Base-by-base conservation (phyloP, 2,113 vertebrate genomes). In the Rhea pennata region DNA sequence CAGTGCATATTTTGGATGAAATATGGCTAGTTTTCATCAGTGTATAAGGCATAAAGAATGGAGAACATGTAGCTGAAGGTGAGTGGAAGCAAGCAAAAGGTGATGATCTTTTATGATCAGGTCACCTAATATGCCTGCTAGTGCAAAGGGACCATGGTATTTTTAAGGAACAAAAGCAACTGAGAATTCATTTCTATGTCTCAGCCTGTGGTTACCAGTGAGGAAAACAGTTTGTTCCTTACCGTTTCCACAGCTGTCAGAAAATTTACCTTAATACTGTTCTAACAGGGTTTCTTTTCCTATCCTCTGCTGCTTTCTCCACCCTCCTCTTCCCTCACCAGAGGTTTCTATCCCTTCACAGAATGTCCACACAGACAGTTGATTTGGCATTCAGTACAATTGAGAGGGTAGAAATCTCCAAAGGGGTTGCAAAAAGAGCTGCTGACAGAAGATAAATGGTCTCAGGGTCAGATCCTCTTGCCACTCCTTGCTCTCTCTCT, bases 321-420 rank as follows among this genome's bases (percentile, higher is more conserved):
- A 87, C 54, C 39, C 33, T 72, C 42, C 50, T 66, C 33, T 69
- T 42, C n/a, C 65, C 48, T 69, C 65, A 92, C 73, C 76, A 75
- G 73, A 84, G 39, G 62, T 75, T 61, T 33, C 80, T 96, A 70
- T 29, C 48, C 73, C 53, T 89, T 92, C 91, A 65, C 89, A 89
- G 89, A 70, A 65, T 9, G 74, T 91, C 81, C 94, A 89, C 74
- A 54, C 51, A 78, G 87, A 81, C n/a, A 90, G 58, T 36, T 1
- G 0, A 87, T 71, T 79, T 81, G n/a, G 21, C 14, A 65, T 69
- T 56, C 75, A 72, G 84, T 48, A 81, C 42, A 92, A 84, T 10
- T 10, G 66, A 92, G 91, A 5, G 65, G 73, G 81, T 78, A 80
- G 87, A 87, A 96, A 65, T 48, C 93, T 95, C 70, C 89, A 82